Percentiles rank a stretch among this genome's conserved stretches.
These are phyloP conservation scores for Telmatochromis bifrenatus DNA, from an alignment of 2,113 vertebrate species.

Conservation along the genomic window DNA sequence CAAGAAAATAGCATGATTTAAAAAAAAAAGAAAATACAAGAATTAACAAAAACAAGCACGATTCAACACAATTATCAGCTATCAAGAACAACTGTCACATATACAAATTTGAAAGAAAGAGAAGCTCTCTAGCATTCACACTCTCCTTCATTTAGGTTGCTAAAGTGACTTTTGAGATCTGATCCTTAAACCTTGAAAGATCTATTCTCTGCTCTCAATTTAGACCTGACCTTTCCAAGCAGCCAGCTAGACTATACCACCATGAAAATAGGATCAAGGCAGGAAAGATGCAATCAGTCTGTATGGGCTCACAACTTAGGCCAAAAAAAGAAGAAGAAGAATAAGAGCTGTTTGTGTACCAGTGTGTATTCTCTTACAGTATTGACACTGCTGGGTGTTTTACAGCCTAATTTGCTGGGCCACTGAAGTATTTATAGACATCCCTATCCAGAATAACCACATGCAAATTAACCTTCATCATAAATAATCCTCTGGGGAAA, in stretches of 20 bases:
- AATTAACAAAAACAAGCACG: background rate
- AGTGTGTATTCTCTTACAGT: background rate
- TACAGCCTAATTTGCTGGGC: conserved; percentile 10
- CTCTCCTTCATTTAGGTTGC: background rate
- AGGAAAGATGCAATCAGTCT: conserved; percentile 11
- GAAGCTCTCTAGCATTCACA: background rate
- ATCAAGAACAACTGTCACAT: background rate
- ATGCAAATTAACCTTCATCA: conserved; percentile 33
- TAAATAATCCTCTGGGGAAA: conserved; percentile 29
- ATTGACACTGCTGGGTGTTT: conserved; percentile 19
- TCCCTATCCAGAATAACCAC: background rate
- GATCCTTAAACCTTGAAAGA: conserved; percentile 54
- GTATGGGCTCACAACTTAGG: background rate
- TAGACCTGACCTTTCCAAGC: conserved; percentile 57
- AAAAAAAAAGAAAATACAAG: background rate
- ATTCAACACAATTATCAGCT: background rate
- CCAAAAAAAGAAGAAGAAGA: background rate
- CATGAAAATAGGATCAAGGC: conserved; percentile 13
- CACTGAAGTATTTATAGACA: conserved; percentile 44
- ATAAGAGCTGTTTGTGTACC: background rate
- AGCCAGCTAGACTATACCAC: background rate
- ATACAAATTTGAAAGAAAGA: background rate
- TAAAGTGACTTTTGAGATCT: conserved; percentile 52
- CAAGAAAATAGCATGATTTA: background rate
- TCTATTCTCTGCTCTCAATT: conserved; percentile 41